Conservation (phyloP, 2,113 vertebrate genomes). For the Halcyon senegalensis region DNA sequence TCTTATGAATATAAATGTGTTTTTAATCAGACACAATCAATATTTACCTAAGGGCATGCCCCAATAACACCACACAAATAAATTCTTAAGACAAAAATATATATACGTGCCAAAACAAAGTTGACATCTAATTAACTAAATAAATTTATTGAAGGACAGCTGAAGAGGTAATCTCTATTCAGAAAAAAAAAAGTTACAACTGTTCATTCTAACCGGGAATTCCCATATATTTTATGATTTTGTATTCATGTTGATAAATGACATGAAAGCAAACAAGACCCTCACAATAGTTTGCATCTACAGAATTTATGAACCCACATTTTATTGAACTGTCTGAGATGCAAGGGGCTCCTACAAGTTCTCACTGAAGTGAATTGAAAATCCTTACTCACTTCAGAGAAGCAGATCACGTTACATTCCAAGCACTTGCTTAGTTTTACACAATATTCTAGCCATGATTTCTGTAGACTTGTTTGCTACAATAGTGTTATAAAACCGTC, state of each 20-base stretch:
- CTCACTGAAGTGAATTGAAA: not conserved
- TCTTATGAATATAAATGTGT: slow-evolving; percentile 93
- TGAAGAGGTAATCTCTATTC: slow-evolving; percentile 45
- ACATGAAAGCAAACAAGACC: not conserved
- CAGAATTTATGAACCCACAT: not conserved
- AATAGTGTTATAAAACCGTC: not conserved
- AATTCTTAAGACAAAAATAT: slow-evolving; percentile 80
- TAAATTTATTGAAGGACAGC: slow-evolving; percentile 72
- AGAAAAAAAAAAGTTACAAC: slow-evolving; percentile 16
- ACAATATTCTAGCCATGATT: not conserved
- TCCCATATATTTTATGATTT: not conserved
- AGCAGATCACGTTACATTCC: not conserved
- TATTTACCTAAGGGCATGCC: slow-evolving; percentile 80
- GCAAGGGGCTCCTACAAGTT: not conserved
- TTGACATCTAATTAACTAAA: slow-evolving; percentile 80
- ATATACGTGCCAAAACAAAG: slow-evolving; percentile 76
- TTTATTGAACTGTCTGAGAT: slow-evolving; percentile 16
- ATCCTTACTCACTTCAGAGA: not conserved
- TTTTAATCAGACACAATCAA: slow-evolving; percentile 91
- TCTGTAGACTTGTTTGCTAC: not conserved
- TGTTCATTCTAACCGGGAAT: slow-evolving; percentile 25
- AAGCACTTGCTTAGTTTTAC: not conserved
- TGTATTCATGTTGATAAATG: not conserved
- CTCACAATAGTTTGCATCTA: not conserved
- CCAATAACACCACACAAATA: slow-evolving; percentile 77